A percentile compares a stretch with the other conserved stretches of the same genome.
These are phyloP conservation scores for Barbus barbus DNA, from an alignment of 2,113 vertebrate genomes.

Conservation along the genomic window DNA sequence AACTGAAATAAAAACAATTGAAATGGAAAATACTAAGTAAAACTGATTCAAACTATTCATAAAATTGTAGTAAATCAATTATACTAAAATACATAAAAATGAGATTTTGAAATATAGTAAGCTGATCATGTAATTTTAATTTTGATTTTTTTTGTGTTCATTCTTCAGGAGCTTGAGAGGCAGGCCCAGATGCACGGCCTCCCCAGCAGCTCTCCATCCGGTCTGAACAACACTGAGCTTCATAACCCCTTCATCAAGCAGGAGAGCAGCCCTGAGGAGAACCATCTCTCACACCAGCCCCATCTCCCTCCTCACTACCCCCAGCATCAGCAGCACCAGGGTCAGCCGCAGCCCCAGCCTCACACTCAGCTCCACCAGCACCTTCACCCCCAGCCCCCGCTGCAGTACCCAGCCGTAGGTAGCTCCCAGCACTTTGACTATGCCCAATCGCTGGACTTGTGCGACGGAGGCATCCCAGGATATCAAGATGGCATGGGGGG, in stretches of 20 bases:
- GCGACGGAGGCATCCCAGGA: constrained; percentile 74
- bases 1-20: not conserved
- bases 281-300: constrained; percentile 68
- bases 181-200: constrained; percentile 91
- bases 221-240: constrained; percentile 81
- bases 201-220: constrained; percentile 83
- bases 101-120: not conserved
- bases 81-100: not conserved
- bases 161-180: constrained; percentile 92
- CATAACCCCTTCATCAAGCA: constrained; percentile 86
- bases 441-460: constrained; percentile 85
- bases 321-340: constrained; percentile 68
- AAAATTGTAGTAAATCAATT: not conserved
- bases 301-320: constrained; percentile 68
- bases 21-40: not conserved
- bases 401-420: constrained; percentile 76
- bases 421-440: constrained; percentile 86
- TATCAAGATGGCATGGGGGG: constrained; percentile 83
- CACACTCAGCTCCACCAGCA: constrained; percentile 64
- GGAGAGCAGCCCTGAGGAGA: constrained; percentile 82
- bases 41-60: not conserved
- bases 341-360: constrained; percentile 64
- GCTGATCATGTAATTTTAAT: not conserved
- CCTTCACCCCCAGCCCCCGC: constrained; percentile 77
- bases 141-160: not conserved